Evolutionary conservation across 2,113 vertebrate species (phyloP).

Genomic region (Crotalus horridus): DNA sequence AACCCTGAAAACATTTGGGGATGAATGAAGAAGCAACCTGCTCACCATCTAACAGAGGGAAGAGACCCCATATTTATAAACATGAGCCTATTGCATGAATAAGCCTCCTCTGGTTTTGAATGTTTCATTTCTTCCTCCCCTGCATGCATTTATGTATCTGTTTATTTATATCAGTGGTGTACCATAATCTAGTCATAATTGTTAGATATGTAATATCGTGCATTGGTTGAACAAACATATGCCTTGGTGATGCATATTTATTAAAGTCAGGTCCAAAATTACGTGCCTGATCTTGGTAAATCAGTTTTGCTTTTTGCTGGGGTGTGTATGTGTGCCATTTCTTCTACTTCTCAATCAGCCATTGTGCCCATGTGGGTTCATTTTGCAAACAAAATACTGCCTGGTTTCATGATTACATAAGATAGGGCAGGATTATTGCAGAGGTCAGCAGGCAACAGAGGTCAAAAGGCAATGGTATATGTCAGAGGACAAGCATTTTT

Average conservation of each 20-base stretch:
- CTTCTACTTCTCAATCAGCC: not conserved
- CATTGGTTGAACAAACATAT: not conserved
- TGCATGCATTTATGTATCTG: not conserved
- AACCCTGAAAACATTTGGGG: not conserved
- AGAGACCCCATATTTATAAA: not conserved
- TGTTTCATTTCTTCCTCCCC: not conserved
- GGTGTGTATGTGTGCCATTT: not conserved
- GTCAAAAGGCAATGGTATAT: not conserved
- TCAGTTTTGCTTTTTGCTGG: not conserved
- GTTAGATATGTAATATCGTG: not conserved
- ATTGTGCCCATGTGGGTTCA: not conserved
- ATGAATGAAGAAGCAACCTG: not conserved
- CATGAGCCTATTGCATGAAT: not conserved
- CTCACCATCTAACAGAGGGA: not conserved
- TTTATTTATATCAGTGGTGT: not conserved
- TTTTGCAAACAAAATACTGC: not conserved
- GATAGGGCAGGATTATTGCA: not conserved
- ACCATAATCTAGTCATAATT: not conserved
- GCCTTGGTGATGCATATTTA: not conserved
- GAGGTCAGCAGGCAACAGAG: not conserved
- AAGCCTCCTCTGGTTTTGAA: not conserved
- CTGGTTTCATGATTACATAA: not conserved
- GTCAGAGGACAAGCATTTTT: not conserved
- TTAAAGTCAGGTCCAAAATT: not conserved
- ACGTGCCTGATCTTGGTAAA: not conserved